phyloP scores from a whole-genome alignment of 64 coral and sea anemone genomes.

The Pocillopora verrucosa region DNA sequence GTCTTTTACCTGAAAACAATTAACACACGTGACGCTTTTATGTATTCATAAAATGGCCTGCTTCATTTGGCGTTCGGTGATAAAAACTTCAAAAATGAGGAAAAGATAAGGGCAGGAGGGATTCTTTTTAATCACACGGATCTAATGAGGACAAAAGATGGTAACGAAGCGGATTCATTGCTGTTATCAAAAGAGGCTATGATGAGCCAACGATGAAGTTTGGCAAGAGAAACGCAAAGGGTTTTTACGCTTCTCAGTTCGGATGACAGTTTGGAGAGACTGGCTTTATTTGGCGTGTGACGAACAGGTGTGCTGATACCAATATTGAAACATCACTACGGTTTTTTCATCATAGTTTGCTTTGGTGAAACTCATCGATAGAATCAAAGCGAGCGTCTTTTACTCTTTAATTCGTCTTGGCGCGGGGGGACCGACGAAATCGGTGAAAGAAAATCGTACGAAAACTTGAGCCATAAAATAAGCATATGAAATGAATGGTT shows the following conservation, averaged over 20 bases:
- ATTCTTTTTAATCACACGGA: too few relatives aligned
- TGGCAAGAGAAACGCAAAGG: not conserved
- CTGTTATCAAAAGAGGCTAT: not conserved
- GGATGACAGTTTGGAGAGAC: not conserved
- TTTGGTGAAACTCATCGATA: not conserved
- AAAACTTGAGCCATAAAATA: not conserved
- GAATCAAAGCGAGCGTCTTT: not conserved
- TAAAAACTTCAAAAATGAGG: too few relatives aligned
- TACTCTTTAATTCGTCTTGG: not conserved
- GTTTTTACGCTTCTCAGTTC: not conserved
- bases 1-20: not conserved
- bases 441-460: not conserved
- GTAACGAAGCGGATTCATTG: too few relatives aligned
- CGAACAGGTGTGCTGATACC: not conserved
- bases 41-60: not conserved
- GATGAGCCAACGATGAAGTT: not conserved
- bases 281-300: conserved; percentile 16
- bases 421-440: not conserved
- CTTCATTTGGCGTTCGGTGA: not conserved
- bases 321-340: not conserved
- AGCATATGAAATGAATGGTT: not conserved
- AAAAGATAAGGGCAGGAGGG: too few relatives aligned
- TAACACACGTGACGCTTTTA: not conserved
- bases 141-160: too few relatives aligned
- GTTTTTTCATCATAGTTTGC: not conserved